Percentiles rank a stretch among this genome's conserved stretches.
Evolutionary conservation across 2,797 vertebrate species (phyloP).

Genomic region (Pogonophryne albipinna): DNA sequence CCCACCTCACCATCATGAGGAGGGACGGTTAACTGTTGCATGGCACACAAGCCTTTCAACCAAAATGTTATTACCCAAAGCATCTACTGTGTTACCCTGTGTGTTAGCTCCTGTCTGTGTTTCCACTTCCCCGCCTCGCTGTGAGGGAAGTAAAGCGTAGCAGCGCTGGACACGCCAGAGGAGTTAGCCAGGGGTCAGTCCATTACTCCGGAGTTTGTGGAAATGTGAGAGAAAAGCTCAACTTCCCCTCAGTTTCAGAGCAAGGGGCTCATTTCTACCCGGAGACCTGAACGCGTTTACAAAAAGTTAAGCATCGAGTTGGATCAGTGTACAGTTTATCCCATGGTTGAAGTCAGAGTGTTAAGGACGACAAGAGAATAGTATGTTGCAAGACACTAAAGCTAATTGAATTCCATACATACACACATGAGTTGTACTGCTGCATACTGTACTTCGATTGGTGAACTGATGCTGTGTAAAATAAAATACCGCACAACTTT

Average conservation of each 20-base stretch:
- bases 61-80: conserved; percentile 6
- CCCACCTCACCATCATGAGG: neutral
- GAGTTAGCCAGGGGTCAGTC: conserved; percentile 74
- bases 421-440: neutral
- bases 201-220: conserved; percentile 27
- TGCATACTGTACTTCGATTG: neutral
- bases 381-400: conserved; percentile 1
- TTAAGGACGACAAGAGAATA: neutral
- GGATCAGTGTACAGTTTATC: neutral
- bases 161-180: conserved; percentile 48
- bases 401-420: neutral
- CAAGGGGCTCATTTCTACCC: neutral
- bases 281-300: neutral
- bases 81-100: conserved; percentile 7
- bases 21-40: conserved; percentile 25
- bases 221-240: conserved; percentile 11
- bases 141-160: conserved; percentile 33
- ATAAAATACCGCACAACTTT: too few species aligned
- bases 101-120: neutral
- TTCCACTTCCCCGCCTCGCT: conserved; percentile 3
- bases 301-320: neutral
- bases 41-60: neutral
- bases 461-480: too few species aligned
- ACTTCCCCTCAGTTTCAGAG: neutral
- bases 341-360: neutral